Conservation (phyloP, 2,888 invertebrate genomes). For the Melinopterus prodromus region DNA sequence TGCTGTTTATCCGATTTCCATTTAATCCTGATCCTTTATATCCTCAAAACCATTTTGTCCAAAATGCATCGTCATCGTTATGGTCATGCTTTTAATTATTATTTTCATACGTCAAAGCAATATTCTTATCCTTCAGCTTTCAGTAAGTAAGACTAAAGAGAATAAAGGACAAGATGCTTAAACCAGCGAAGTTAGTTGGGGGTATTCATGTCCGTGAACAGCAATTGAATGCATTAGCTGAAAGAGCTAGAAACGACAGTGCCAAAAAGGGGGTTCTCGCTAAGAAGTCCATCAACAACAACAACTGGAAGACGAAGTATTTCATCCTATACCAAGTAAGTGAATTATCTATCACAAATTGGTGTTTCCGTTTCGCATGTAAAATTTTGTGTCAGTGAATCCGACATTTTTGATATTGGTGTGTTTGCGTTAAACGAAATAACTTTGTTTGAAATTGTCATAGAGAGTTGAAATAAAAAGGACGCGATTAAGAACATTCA, state of each 20-base stretch:
- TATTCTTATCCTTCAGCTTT: background rate
- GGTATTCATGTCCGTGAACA: slow-evolving; percentile 85
- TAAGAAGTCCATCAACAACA: slow-evolving; percentile 85
- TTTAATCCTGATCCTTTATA: too few relatives aligned
- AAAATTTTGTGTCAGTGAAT: too few relatives aligned
- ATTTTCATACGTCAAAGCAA: too few relatives aligned
- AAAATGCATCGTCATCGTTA: too few relatives aligned
- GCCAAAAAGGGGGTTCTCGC: slow-evolving; percentile 84
- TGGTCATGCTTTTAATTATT: background rate
- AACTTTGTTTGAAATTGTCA: too few relatives aligned
- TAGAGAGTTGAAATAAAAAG: too few relatives aligned
- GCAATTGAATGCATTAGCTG: slow-evolving; percentile 84
- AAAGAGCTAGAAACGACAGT: slow-evolving; percentile 86
- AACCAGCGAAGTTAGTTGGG: slow-evolving; percentile 83
- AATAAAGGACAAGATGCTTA: slow-evolving; percentile 66
- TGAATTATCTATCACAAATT: slow-evolving; percentile 28
- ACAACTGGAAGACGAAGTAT: slow-evolving; percentile 88
- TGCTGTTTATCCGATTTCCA: too few relatives aligned
- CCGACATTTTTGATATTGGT: too few relatives aligned
- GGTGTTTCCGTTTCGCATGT: too few relatives aligned
- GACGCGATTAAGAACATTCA: too few relatives aligned
- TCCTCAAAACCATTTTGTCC: too few relatives aligned
- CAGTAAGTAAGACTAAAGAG: background rate
- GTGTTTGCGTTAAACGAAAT: too few relatives aligned
- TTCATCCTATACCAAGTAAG: slow-evolving; percentile 83